Conservation (phyloP, 2,888 invertebrate species). For the Agrotis segetum region DNA sequence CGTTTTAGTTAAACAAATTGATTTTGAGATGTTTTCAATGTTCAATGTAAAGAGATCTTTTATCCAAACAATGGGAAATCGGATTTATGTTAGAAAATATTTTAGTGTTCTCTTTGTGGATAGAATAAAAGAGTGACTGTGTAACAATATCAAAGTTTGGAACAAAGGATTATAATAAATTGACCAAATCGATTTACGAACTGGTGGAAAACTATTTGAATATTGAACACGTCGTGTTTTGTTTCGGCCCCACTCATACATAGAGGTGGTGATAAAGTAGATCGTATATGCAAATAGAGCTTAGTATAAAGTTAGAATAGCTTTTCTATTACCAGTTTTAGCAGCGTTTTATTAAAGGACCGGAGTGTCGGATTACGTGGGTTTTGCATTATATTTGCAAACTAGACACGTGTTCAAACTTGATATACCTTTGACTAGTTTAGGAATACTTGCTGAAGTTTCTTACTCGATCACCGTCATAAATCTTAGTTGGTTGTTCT, state of each 20-base stretch:
- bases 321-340: constrained; percentile 39
- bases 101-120: constrained; percentile 11
- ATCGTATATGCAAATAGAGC: constrained; percentile 35
- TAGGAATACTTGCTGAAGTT: constrained; percentile 5
- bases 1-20: constrained; percentile 15
- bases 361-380: constrained; percentile 14
- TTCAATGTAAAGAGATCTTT: constrained; percentile 18
- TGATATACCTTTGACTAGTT: constrained; percentile 1
- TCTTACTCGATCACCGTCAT: not conserved
- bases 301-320: constrained; percentile 36
- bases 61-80: constrained; percentile 15
- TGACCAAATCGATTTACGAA: constrained; percentile 49
- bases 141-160: constrained; percentile 30
- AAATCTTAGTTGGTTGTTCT: not conserved
- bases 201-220: constrained; percentile 43
- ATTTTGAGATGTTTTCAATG: constrained; percentile 32
- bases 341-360: constrained; percentile 29
- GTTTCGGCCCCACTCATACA: constrained; percentile 14
- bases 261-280: constrained; percentile 18
- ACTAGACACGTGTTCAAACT: constrained; percentile 20
- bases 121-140: constrained; percentile 30
- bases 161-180: constrained; percentile 47
- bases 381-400: constrained; percentile 37
- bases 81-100: constrained; percentile 37
- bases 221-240: constrained; percentile 34